Conservation (phyloP, 2,797 vertebrate genomes). For the Acanthiza pusilla region DNA sequence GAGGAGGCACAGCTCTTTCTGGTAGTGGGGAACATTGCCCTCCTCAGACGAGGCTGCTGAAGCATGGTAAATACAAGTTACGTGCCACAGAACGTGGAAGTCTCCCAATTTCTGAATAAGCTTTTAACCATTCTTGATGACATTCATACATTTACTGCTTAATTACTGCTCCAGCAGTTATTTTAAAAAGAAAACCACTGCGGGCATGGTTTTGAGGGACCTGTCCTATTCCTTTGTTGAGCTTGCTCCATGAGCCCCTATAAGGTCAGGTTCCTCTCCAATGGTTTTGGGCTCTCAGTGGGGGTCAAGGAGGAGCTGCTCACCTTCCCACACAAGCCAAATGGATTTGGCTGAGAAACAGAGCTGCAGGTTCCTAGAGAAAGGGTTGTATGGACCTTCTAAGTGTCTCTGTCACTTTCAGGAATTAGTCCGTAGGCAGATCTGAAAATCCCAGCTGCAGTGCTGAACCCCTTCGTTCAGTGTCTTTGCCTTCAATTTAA, state of each 20-base stretch:
- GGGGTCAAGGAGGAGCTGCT: background rate
- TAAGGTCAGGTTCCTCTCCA: background rate
- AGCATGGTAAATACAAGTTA: background rate
- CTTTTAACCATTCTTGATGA: background rate
- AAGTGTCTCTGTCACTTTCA: background rate
- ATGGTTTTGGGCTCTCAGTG: background rate
- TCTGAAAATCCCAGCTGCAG: background rate
- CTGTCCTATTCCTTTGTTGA: background rate
- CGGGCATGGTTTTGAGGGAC: background rate
- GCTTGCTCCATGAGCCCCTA: accelerated
- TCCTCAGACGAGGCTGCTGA: accelerated
- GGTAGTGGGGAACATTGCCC: background rate
- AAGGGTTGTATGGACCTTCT: background rate
- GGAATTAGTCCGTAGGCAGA: background rate
- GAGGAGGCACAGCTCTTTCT: background rate
- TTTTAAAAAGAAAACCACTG: background rate
- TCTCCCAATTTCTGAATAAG: background rate
- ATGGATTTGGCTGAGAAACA: background rate
- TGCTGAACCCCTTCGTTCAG: background rate
- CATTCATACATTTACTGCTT: background rate
- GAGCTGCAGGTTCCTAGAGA: background rate
- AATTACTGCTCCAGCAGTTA: background rate
- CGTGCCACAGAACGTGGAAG: background rate
- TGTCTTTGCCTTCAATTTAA: background rate
- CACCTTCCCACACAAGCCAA: accelerated